Conservation (phyloP, 1,140 invertebrate genomes). For the Diachasmimorpha longicaudata region DNA sequence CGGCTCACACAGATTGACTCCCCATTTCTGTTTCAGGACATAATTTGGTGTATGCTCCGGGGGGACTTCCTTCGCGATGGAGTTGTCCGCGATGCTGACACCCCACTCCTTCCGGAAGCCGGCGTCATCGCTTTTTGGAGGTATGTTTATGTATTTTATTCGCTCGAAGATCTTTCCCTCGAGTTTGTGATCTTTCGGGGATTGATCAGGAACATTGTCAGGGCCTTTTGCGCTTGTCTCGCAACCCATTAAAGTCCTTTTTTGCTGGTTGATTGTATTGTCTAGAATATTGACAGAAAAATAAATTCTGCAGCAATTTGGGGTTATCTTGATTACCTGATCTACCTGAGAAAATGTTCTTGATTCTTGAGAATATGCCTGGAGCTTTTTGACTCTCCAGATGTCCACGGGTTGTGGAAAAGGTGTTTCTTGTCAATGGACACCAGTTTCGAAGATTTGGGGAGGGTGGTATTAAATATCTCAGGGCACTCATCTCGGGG, state of each 20-base stretch:
- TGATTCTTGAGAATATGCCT: conserved; percentile 31
- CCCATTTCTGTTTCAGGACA: conserved; percentile 32
- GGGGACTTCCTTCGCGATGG: conserved; percentile 14
- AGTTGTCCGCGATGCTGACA: conserved; percentile 35
- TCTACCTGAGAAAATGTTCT: conserved; percentile 28
- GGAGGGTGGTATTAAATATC: not conserved
- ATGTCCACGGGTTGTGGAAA: not conserved
- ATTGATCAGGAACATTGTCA: not conserved
- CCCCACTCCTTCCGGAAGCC: conserved; percentile 34
- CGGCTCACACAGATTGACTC: conserved; percentile 22
- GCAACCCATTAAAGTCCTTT: not conserved
- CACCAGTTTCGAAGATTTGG: not conserved
- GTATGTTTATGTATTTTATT: conserved; percentile 46
- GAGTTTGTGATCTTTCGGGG: conserved; percentile 24
- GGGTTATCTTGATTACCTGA: conserved; percentile 25
- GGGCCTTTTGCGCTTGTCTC: not conserved
- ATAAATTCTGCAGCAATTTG: not conserved
- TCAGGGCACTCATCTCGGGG: not conserved
- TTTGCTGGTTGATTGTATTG: too few relatives aligned
- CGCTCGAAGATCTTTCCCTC: conserved; percentile 35
- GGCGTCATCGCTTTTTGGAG: conserved; percentile 39
- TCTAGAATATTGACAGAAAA: too few relatives aligned
- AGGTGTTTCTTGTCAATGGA: not conserved
- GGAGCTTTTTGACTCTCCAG: conserved; percentile 19
- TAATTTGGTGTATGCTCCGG: conserved; percentile 27